Conservation (phyloP, 2,888 invertebrate genomes). For the Magallana nippona region DNA sequence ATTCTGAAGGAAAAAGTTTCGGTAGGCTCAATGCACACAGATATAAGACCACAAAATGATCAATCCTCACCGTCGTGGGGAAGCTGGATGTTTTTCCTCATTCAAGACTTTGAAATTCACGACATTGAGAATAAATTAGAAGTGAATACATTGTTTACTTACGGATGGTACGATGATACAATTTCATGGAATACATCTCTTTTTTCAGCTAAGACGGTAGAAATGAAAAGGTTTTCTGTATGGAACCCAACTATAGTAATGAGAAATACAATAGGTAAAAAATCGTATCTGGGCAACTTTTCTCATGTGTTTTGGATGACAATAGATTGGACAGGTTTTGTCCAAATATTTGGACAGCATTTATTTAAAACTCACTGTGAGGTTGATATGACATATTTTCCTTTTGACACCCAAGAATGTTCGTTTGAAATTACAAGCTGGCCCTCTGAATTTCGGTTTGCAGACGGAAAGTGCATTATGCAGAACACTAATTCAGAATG, state of each 20-base stretch:
- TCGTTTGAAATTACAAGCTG: constrained; percentile 24
- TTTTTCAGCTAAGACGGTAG: background rate
- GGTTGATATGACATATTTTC: constrained; percentile 25
- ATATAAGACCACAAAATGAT: background rate
- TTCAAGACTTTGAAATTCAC: constrained; percentile 9
- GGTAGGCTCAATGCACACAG: background rate
- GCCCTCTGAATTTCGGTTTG: background rate
- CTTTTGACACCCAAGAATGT: constrained; percentile 21
- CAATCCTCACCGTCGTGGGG: background rate
- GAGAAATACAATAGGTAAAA: background rate
- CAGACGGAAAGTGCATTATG: background rate
- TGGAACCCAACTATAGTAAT: background rate
- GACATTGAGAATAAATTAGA: background rate
- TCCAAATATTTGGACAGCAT: background rate
- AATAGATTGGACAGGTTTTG: background rate
- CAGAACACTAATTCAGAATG: background rate
- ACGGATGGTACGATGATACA: background rate
- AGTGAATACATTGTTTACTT: background rate
- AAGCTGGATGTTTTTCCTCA: background rate
- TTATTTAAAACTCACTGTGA: background rate
- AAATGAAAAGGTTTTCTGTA: background rate
- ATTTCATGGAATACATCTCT: background rate
- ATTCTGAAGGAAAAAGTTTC: background rate
- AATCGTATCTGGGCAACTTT: background rate
- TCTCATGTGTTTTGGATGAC: background rate